Percentiles rank a stretch among this genome's conserved stretches.
These are phyloP conservation scores for Crypturellus tataupa DNA, from an alignment of 2,797 vertebrate species.

Conservation along the genomic window DNA sequence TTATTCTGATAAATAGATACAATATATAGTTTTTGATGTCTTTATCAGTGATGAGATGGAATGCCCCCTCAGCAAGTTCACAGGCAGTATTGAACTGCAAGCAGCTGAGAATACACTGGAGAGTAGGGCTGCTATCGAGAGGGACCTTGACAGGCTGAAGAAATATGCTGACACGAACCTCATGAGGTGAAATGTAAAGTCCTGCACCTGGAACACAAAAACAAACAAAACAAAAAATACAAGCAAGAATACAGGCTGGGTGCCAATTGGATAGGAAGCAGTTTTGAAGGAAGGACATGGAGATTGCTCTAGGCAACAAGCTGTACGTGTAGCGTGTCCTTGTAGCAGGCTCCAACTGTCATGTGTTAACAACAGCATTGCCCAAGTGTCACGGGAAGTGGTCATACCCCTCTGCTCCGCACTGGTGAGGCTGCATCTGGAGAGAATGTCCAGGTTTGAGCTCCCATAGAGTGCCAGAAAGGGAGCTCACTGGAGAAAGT, in stretches of 20 bases:
- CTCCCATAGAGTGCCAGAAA: background rate
- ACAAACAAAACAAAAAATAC: background rate
- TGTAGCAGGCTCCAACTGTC: background rate
- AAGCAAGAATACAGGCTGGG: background rate
- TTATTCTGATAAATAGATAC: background rate
- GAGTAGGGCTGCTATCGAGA: background rate
- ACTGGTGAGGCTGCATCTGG: background rate
- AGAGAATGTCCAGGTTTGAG: background rate
- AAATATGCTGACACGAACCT: background rate
- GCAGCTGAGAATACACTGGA: background rate
- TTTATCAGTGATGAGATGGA: background rate
- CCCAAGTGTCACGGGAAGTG: background rate
- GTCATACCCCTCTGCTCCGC: accelerated
- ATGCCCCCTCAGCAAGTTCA: background rate
- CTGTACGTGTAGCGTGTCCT: background rate
- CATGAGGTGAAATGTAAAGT: background rate
- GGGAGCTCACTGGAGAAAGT: background rate
- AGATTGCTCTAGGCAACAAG: background rate
- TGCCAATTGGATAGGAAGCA: background rate
- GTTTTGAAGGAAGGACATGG: background rate
- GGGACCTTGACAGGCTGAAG: background rate
- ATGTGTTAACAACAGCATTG: background rate
- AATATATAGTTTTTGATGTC: background rate
- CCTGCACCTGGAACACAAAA: background rate
- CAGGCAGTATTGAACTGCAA: background rate